Evolutionary conservation across 2,113 vertebrate genomes (phyloP).

Genomic region (Mormyrus iriodes): DNA sequence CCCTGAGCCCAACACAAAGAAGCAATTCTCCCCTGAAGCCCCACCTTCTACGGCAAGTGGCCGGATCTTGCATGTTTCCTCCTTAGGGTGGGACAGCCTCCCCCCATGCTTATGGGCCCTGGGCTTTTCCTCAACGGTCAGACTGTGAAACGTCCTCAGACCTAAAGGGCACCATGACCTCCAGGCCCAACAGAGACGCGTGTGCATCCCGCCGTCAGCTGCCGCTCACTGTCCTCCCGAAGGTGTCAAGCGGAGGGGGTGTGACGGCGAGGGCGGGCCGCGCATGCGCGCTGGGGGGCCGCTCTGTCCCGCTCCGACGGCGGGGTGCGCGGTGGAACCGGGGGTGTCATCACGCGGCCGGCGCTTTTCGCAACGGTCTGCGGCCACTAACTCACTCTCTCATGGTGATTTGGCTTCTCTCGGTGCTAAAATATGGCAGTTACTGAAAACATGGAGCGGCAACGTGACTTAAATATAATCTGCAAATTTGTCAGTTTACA

Average conservation of each 20-base stretch:
- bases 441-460: neutral
- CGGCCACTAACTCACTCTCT: neutral
- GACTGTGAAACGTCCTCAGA: neutral
- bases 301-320: neutral
- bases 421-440: neutral
- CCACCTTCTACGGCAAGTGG: neutral
- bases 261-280: neutral
- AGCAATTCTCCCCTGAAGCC: neutral
- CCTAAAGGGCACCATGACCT: neutral
- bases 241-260: neutral
- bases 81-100: too few species aligned
- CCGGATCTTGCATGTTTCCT: neutral
- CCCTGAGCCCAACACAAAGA: neutral
- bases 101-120: neutral
- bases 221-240: neutral
- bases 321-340: neutral
- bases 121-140: neutral
- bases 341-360: neutral
- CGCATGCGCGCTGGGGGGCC: neutral
- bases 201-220: neutral
- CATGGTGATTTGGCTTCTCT: neutral
- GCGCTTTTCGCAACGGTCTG: neutral
- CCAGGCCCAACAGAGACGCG: neutral
- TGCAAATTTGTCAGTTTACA: neutral
- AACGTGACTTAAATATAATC: neutral